Percentiles rank a stretch among this genome's conserved stretches.
Conservation (phyloP, 2,888 invertebrate genomes). For the Gnatocerus cornutus region DNA sequence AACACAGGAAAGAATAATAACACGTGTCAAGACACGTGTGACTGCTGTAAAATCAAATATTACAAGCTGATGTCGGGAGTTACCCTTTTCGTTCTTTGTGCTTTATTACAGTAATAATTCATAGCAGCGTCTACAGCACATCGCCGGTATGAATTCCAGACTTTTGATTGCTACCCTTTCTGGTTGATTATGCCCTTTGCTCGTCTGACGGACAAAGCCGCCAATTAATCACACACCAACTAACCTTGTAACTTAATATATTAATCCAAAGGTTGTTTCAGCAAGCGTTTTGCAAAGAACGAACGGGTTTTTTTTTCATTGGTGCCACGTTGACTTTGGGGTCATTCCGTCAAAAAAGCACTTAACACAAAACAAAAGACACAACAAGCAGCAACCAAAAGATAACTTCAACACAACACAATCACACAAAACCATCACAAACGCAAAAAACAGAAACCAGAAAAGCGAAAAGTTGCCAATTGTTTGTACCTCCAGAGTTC, state of each 20-base stretch:
- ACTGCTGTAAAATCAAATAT: slow-evolving; percentile 6
- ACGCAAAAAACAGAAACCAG: slow-evolving; percentile 17
- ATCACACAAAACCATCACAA: slow-evolving; percentile 34
- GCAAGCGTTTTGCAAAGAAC: slow-evolving; percentile 7
- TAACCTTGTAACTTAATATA: slow-evolving; percentile 55
- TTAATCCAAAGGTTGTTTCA: slow-evolving; percentile 52
- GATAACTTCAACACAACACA: slow-evolving; percentile 27
- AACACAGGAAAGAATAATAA: neutral
- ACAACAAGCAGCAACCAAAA: slow-evolving; percentile 31
- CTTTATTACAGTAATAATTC: slow-evolving; percentile 8
- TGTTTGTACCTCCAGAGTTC: slow-evolving; percentile 39
- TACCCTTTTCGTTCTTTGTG: slow-evolving; percentile 3
- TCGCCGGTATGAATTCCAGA: slow-evolving; percentile 1
- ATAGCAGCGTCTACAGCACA: neutral
- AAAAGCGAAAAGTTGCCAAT: slow-evolving; percentile 12
- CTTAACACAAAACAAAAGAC: slow-evolving; percentile 28
- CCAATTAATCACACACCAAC: slow-evolving; percentile 47
- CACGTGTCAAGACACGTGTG: slow-evolving; percentile 31
- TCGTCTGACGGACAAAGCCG: slow-evolving; percentile 14
- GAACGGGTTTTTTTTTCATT: slow-evolving; percentile 36
- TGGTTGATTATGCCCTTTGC: slow-evolving; percentile 14
- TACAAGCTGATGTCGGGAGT: neutral
- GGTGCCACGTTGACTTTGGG: slow-evolving; percentile 20
- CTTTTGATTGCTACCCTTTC: slow-evolving; percentile 26
- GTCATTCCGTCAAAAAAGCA: slow-evolving; percentile 26